Evolutionary conservation across 2,888 invertebrate genomes (phyloP), one percentile per base, ranked within the genome.

Genomic region (Eupithecia abbreviata): DNA sequence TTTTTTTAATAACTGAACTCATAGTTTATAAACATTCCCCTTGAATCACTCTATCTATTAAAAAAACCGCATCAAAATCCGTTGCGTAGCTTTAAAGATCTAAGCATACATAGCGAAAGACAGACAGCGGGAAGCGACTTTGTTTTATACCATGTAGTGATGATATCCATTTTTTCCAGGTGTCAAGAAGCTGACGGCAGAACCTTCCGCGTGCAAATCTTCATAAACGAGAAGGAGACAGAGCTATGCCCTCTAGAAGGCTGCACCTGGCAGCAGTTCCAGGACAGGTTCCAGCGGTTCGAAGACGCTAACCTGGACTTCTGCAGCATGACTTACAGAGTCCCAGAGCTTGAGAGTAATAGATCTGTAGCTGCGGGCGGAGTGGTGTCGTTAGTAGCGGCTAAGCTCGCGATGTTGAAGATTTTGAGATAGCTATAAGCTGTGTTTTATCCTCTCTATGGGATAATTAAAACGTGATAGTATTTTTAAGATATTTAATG

Each of bases 241-340:
- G 82, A 85, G 3, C 77, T 93, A 3, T 94, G 94, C 75, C 91
- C 93, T 0, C 30, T 83, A 0, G 86, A 87, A 4, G 93, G 93
- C 2, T 94, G 94, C 83, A 86, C 89, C 2, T 93, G 92, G 92
- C 77, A 89, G 15, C 83, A 91, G 79, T 93, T 94, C 84, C 83
- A 85, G 47, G 79, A 89, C 0, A 89, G 83, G 13, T 92, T 93
- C 84, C 85, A 90, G 80, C 77, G 68, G 0, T 92, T 86, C 83
- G 82, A 80, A 2, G 71, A 82, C 3, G 82, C 89, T 0, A 85
- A 87, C 75, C 80, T 93, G 30, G 88, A 90, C 67, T 92, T 92
- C 85, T 93, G 93, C 79, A 87, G 83, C 30, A 81, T 86, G 82
- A 82, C 84, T 2, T 85, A 86, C 41, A 75, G 68, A n/a, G 68